Percentiles rank a stretch among this genome's conserved stretches.
phyloP scores from a whole-genome alignment of 64 coral and sea anemone genomes.

The Cladopsammia gracilis region DNA sequence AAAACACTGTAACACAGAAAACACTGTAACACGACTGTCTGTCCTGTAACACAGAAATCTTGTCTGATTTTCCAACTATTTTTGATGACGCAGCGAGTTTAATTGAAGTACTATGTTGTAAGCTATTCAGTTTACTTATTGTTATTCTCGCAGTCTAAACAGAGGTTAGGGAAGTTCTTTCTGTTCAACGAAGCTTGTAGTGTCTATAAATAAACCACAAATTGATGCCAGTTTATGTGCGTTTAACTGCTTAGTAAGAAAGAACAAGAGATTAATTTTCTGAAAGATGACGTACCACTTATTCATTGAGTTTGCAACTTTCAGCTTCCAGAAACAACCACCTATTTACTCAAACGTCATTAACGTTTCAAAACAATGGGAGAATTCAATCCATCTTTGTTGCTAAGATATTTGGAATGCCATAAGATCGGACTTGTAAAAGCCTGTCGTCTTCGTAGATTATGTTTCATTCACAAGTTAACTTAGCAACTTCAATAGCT shows the following conservation, averaged over 20 bases:
- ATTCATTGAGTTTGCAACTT: not conserved
- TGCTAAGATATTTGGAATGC: constrained; percentile 27
- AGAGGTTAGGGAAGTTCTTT: too few relatives aligned
- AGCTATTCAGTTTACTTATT: too few relatives aligned
- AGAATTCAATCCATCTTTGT: not conserved
- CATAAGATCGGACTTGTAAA: too few relatives aligned
- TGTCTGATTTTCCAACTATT: too few relatives aligned
- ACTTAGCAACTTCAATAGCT: too few relatives aligned
- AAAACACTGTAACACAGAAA: too few relatives aligned
- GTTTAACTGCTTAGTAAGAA: not conserved
- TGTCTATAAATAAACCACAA: not conserved
- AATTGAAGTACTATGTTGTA: too few relatives aligned
- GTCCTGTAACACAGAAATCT: too few relatives aligned
- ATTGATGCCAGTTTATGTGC: not conserved
- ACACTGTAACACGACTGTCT: too few relatives aligned
- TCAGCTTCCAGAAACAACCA: not conserved
- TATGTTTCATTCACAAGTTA: not conserved
- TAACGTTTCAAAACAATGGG: not conserved
- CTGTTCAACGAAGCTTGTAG: too few relatives aligned
- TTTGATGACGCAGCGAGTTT: too few relatives aligned
- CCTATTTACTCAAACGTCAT: not conserved
- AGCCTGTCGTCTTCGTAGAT: not conserved
- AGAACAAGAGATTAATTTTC: not conserved
- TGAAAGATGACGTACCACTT: not conserved
- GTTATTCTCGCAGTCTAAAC: too few relatives aligned